Evolutionary conservation across 2,797 vertebrate species (phyloP), one percentile per base, ranked within the genome.

Genomic region (Pipistrellus kuhlii): DNA sequence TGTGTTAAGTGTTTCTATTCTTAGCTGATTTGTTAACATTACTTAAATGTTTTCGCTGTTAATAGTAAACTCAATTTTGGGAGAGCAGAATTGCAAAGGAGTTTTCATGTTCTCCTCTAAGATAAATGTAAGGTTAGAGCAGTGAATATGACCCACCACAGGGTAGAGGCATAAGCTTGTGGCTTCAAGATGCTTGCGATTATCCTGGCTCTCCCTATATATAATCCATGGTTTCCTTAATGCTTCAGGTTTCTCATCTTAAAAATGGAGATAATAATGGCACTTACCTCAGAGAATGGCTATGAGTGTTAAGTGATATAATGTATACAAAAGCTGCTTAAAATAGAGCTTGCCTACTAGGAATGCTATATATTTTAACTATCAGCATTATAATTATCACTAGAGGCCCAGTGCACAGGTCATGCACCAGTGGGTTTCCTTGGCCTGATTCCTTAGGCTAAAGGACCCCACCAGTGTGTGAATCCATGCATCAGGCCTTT

Each of bases 1-100:
- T 78, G 25, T 73, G 27, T 69, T 72, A n/a, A 64, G 62, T 66
- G 14, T 85, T 88, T 84, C 35, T 78, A 38, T 76, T 93, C 71
- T 76, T 91, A 51, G 75, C 32, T 59, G 51, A 85, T 77, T 32
- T 91, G 46, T 80, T 90, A 88, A 46, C 8, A 51, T 90, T 48
- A 73, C 15, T 88, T 85, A 44, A 76, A 66, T 76, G 21, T 80
- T 81, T 94, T 85, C 25, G 77, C 66, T 72, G 38, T 76, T 77
- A 81, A 38, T 90, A 41, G 38, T 41, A 88, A 76, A 51, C 35
- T 82, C 18, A 87, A 68, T 21, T 86, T 64, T 18, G 8, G 27
- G 44, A 72, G 55, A 66, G 64, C 21, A 68, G 17, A 87, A 71
- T 41, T 83, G 35, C 53, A 51, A 72, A 90, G n/a, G 3, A 55